Evolutionary conservation across 2,113 vertebrate species (phyloP).

Genomic region (Barnardius zonarius): DNA sequence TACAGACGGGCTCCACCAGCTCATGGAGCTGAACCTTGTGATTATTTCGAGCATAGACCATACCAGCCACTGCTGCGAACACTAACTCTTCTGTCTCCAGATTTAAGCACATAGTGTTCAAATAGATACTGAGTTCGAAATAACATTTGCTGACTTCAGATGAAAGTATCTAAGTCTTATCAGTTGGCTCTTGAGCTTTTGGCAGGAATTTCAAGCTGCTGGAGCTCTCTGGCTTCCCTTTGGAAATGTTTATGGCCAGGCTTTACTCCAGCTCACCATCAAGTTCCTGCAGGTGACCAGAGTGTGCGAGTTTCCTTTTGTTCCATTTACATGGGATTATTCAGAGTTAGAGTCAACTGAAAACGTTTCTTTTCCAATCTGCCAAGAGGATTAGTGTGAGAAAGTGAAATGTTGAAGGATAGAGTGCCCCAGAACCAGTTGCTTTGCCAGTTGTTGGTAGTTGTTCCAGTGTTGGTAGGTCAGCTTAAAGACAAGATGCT

Average conservation of each 20-base stretch:
- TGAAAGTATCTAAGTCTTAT: background rate
- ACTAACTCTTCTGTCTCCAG: background rate
- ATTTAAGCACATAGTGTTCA: background rate
- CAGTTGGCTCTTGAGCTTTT: background rate
- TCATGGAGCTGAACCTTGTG: background rate
- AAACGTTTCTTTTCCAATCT: background rate
- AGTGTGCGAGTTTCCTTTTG: background rate
- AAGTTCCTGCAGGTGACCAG: background rate
- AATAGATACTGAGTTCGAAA: background rate
- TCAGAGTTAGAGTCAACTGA: background rate
- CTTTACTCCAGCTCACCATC: background rate
- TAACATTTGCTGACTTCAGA: background rate
- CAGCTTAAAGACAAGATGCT: background rate
- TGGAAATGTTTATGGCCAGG: background rate
- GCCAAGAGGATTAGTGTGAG: background rate
- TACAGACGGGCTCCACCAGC: background rate
- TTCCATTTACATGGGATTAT: background rate
- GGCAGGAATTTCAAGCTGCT: background rate
- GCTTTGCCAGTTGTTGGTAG: background rate
- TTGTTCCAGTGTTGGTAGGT: background rate
- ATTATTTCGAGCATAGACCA: background rate
- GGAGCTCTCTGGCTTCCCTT: background rate
- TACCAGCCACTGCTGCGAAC: background rate
- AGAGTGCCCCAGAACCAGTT: background rate
- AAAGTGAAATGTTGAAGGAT: background rate